Evolutionary conservation across 2,888 invertebrate species (phyloP), one percentile per base, ranked within the genome.

Genomic region (Ophonus ardosiacus): DNA sequence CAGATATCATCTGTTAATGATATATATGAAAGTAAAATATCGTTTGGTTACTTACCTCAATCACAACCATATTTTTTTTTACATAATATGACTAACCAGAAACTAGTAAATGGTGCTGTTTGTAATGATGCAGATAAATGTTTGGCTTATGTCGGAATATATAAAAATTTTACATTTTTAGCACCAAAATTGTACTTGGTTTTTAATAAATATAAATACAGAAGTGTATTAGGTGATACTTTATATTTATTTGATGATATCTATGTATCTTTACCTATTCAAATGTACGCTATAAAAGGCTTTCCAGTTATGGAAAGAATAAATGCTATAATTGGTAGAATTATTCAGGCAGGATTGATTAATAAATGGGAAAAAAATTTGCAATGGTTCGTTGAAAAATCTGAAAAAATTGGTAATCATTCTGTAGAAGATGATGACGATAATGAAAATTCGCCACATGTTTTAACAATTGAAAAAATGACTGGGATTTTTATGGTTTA

Each of bases 1-100:
- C 87, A 87, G 74, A 84, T 87, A 1, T 81, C 80, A 0, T 82
- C 86, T 0, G 4, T 87, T 7, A 85, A 86, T 51, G 71, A 74
- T 51, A 74, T 74, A 15, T 7, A 87, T 0, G 15, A 84, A 8
- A 81, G 51, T 13, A 81, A 85, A 7, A 31, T 83, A 4, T 24
- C 83, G 18, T 76, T 85, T 24, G 78, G 84, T 24, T 86, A 83
- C 17, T 3, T 85, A 43, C 81, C 84, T 18, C 24, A 24, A 8
- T 65, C 80, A 57, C 76, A 51, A 18, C 59, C 63, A 21, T 86
- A 86, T 57, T 86, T 86, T 21, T 17, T 4, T 13, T 43, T 40
- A n/a, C 7, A 1, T 40, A 0, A 31, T 31, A 7, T 18, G 15
- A 15, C 17, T 8, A 24, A 43, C 8, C 18, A 43, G n/a, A 40